These are phyloP conservation scores for Bellardia bayeri DNA, from an alignment of 2,888 invertebrate genomes.

Conservation along the genomic window DNA sequence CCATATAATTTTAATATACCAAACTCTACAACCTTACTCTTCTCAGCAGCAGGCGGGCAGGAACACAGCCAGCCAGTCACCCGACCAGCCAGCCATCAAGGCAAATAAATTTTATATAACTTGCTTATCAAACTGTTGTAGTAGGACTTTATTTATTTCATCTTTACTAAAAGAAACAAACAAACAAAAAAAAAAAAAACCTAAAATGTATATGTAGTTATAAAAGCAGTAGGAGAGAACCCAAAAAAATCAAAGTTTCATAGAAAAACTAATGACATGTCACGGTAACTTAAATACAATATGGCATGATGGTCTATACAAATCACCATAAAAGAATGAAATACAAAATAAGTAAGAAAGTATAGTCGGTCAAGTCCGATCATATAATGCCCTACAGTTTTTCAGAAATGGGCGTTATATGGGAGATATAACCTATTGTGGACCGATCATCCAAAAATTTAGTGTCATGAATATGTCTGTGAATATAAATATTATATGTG, in stretches of 20 bases:
- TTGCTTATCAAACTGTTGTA: constrained; percentile 8
- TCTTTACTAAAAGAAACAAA: constrained; percentile 28
- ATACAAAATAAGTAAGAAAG: background rate
- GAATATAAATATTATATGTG: too few relatives aligned
- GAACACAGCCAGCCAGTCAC: background rate
- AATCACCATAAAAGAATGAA: constrained; percentile 50
- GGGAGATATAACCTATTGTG: too few relatives aligned
- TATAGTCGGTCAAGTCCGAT: too few relatives aligned
- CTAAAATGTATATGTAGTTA: background rate
- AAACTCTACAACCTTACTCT: background rate
- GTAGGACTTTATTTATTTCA: constrained; percentile 41
- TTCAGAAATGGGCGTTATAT: too few relatives aligned
- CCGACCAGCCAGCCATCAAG: constrained; percentile 11
- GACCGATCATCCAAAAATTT: too few relatives aligned
- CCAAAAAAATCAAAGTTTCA: constrained; percentile 45
- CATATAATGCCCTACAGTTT: too few relatives aligned
- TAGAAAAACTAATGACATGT: constrained; percentile 68
- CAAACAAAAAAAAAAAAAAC: constrained; percentile 13
- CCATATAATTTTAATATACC: constrained; percentile 25
- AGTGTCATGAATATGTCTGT: too few relatives aligned
- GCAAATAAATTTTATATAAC: constrained; percentile 50
- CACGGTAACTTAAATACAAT: constrained; percentile 63
- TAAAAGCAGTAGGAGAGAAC: constrained; percentile 31
- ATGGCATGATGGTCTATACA: constrained; percentile 62
- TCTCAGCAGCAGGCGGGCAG: background rate